These are phyloP conservation scores for Caenorhabditis macrosperma DNA, from an alignment of 2,888 invertebrate species.

Conservation along the genomic window DNA sequence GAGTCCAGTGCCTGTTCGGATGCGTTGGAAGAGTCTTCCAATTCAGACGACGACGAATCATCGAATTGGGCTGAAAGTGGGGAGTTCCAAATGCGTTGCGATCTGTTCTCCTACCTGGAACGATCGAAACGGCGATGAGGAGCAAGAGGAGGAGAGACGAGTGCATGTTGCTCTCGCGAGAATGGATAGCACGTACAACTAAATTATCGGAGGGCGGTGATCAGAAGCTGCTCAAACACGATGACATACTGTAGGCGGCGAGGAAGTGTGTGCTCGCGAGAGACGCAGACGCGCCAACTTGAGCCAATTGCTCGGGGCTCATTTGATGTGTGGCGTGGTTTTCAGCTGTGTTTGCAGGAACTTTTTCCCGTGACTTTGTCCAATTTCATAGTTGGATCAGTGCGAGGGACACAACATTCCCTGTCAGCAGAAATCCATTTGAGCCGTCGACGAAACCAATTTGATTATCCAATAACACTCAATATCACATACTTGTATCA, in stretches of 20 bases:
- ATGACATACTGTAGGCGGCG: conserved; percentile 21
- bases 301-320: conserved; percentile 30
- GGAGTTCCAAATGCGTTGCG: neutral
- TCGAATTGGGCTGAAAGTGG: no score
- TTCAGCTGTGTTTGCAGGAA: conserved; percentile 30
- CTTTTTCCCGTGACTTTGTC: conserved; percentile 6
- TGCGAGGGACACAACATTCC: neutral
- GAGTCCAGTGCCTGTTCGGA: neutral
- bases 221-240: conserved; percentile 45
- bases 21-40: neutral
- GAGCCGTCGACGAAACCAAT: no score
- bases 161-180: conserved; percentile 21
- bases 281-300: conserved; percentile 23
- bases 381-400: conserved; percentile 24
- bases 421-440: no score
- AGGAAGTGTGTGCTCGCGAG: neutral
- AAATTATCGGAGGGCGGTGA: conserved; percentile 24
- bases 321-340: conserved; percentile 35
- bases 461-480: no score
- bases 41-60: no score
- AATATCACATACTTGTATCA: no score
- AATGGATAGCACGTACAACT: conserved; percentile 15
- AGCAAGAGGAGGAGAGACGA: conserved; percentile 26
- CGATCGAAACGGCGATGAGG: conserved; percentile 11
- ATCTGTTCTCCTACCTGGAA: conserved; percentile 9